Percentiles rank a stretch among this genome's conserved stretches.
phyloP scores from a whole-genome alignment of 1,140 invertebrate species.

The Copidosoma floridanum region DNA sequence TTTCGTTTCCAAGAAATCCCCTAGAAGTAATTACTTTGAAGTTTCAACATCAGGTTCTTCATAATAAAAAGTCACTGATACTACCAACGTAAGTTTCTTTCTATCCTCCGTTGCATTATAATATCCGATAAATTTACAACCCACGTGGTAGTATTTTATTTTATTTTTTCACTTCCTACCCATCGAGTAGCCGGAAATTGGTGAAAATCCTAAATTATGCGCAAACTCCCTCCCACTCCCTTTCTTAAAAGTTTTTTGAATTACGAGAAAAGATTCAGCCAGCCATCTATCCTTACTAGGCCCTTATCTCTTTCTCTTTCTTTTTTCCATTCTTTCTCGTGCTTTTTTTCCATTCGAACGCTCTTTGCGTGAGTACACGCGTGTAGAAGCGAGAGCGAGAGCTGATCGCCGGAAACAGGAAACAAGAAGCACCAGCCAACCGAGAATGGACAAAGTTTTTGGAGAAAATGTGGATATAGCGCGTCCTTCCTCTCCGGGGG shows the following conservation, averaged over 20 bases:
- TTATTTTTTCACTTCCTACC: background rate
- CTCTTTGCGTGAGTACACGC: no score
- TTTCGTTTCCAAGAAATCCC: no score
- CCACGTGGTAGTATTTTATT: background rate
- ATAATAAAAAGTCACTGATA: no score
- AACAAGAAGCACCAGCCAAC: background rate
- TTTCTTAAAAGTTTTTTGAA: background rate
- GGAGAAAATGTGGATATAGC: no score
- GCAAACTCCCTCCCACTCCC: background rate
- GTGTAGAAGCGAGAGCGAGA: no score
- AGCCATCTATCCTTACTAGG: background rate
- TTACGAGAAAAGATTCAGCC: background rate
- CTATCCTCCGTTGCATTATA: background rate
- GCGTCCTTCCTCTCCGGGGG: no score
- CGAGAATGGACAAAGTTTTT: no score
- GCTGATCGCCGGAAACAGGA: background rate
- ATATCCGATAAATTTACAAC: background rate
- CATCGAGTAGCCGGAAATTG: slow-evolving; percentile 3
- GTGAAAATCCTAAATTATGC: slow-evolving; percentile 12
- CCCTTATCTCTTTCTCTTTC: background rate
- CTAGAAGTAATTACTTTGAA: no score
- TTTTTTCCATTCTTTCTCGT: no score
- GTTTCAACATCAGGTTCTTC: no score
- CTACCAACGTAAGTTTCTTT: no score
- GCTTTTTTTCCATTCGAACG: no score